phyloP scores from a whole-genome alignment of 2,113 vertebrate species.

The Grammomys dolichurus region DNA sequence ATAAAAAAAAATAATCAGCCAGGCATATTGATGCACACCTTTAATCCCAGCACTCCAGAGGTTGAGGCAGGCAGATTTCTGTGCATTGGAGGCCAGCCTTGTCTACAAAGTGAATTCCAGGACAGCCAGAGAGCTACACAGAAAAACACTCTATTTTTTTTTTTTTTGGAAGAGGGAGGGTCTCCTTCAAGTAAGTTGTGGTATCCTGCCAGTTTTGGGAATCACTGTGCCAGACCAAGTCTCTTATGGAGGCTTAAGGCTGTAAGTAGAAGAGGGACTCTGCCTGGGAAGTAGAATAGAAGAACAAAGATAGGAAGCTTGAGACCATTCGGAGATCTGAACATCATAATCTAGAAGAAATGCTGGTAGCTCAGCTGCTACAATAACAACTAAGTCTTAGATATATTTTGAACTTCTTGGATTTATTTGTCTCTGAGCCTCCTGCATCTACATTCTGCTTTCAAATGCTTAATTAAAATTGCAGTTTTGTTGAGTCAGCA shows the following conservation, averaged over 20 bases:
- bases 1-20: slow-evolving; percentile 2
- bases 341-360: not conserved
- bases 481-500: slow-evolving; percentile 39
- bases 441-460: slow-evolving; percentile 25
- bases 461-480: slow-evolving; percentile 44
- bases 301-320: not conserved
- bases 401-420: not conserved
- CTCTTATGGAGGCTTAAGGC: not conserved
- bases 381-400: not conserved
- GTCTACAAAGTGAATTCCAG: too few relatives aligned
- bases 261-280: not conserved
- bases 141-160: too few relatives aligned
- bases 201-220: not conserved
- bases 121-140: too few relatives aligned
- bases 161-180: too few relatives aligned
- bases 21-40: too few relatives aligned
- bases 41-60: too few relatives aligned
- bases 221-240: not conserved
- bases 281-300: not conserved
- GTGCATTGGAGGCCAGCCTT: too few relatives aligned
- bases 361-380: not conserved
- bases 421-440: not conserved
- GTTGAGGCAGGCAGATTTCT: too few relatives aligned
- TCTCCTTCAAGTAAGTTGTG: not conserved
- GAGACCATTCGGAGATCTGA: not conserved